phyloP scores from a whole-genome alignment of 2,797 vertebrate species.

The Nasua narica region DNA sequence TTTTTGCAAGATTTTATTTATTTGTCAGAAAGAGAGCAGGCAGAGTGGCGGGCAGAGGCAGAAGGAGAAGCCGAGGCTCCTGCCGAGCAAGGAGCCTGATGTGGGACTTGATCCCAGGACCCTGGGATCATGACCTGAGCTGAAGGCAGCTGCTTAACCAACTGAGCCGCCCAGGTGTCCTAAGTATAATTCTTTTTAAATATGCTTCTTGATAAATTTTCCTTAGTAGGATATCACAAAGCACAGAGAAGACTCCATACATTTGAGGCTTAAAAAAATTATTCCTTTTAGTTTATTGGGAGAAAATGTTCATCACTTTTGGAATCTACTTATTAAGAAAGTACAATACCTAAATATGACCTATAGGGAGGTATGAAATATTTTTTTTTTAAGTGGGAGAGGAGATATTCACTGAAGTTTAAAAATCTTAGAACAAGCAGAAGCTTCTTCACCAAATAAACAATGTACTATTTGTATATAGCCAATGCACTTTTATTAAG shows the following conservation, averaged over 20 bases:
- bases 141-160: no score
- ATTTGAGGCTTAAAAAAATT: neutral
- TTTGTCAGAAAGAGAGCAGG: no score
- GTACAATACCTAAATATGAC: neutral
- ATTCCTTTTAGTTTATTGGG: neutral
- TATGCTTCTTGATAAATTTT: neutral
- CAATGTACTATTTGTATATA: neutral
- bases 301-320: neutral
- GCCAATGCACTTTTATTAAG: neutral
- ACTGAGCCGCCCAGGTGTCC: no score
- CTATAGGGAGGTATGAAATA: neutral
- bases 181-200: no score
- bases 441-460: neutral
- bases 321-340: neutral
- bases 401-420: neutral
- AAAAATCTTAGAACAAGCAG: neutral
- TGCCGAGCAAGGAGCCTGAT: no score
- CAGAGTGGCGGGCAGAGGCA: no score
- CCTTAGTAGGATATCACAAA: neutral
- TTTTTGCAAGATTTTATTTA: no score
- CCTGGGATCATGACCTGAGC: no score
- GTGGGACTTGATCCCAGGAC: no score
- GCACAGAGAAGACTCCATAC: no score
- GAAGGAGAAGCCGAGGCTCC: no score
- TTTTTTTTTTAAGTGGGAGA: neutral